Conservation (phyloP, 2,888 invertebrate genomes). For the Pediacus dermestoides region DNA sequence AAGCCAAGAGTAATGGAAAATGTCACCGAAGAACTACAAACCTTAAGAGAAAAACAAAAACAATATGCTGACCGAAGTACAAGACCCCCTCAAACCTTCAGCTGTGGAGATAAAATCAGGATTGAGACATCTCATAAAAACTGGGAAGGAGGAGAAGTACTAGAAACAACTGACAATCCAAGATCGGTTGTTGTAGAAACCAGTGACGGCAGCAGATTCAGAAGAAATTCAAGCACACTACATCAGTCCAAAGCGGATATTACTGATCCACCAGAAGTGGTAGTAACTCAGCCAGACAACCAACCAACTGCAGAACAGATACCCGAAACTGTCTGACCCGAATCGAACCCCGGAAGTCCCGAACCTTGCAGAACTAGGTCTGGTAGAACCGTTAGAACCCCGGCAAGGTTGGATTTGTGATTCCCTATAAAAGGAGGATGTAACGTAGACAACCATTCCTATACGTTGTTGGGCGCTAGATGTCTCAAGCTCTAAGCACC, state of each 20-base stretch:
- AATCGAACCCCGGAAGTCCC: neutral
- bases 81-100: neutral
- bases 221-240: neutral
- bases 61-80: neutral
- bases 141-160: conserved; percentile 1
- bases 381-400: neutral
- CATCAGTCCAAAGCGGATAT: neutral
- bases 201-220: neutral
- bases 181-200: neutral
- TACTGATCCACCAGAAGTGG: neutral
- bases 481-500: too few species aligned
- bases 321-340: neutral
- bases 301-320: neutral
- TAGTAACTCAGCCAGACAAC: neutral
- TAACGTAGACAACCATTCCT: too few species aligned
- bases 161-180: neutral
- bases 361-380: conserved; percentile 1
- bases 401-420: neutral
- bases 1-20: conserved; percentile 7
- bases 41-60: neutral
- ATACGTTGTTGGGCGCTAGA: neutral
- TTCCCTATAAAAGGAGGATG: conserved; percentile 3
- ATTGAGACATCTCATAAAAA: neutral
- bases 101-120: neutral
- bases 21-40: neutral